phyloP scores from a whole-genome alignment of 1,140 invertebrate genomes.

The Battus philenor region DNA sequence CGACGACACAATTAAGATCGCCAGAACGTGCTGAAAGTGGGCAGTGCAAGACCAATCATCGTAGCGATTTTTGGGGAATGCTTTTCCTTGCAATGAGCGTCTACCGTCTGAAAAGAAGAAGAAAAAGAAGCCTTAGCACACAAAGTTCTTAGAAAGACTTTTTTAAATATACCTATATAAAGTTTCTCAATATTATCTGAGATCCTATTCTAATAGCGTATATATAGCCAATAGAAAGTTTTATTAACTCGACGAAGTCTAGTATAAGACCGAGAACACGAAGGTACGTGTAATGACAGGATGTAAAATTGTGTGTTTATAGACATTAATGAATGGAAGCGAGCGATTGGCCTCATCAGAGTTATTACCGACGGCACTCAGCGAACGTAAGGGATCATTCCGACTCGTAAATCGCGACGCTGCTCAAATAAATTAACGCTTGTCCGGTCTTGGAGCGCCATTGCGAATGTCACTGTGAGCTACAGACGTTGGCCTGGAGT shows the following conservation, averaged over 20 bases:
- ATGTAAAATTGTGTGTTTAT: neutral
- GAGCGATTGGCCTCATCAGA: constrained; percentile 17
- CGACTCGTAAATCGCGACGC: constrained; percentile 31
- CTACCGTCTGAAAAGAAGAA: too few relatives aligned
- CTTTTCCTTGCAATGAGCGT: too few relatives aligned
- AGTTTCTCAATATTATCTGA: too few relatives aligned
- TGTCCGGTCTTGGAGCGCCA: constrained; percentile 27
- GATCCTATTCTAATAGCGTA: too few relatives aligned
- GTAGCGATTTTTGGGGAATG: too few relatives aligned
- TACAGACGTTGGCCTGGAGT: neutral
- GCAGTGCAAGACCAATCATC: too few relatives aligned
- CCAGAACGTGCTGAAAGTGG: too few relatives aligned
- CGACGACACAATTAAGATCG: too few relatives aligned
- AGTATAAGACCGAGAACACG: neutral
- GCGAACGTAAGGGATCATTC: constrained; percentile 24
- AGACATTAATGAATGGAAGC: constrained; percentile 3
- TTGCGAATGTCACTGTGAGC: constrained; percentile 18
- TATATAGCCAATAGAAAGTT: neutral
- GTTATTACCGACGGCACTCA: constrained; percentile 27
- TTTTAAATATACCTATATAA: too few relatives aligned
- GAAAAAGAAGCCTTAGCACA: too few relatives aligned
- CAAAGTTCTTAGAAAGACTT: too few relatives aligned
- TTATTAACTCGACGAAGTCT: neutral
- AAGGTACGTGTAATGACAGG: neutral
- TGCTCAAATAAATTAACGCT: constrained; percentile 35